Conservation (phyloP, 1,140 invertebrate genomes). For the Plodia interpunctella region DNA sequence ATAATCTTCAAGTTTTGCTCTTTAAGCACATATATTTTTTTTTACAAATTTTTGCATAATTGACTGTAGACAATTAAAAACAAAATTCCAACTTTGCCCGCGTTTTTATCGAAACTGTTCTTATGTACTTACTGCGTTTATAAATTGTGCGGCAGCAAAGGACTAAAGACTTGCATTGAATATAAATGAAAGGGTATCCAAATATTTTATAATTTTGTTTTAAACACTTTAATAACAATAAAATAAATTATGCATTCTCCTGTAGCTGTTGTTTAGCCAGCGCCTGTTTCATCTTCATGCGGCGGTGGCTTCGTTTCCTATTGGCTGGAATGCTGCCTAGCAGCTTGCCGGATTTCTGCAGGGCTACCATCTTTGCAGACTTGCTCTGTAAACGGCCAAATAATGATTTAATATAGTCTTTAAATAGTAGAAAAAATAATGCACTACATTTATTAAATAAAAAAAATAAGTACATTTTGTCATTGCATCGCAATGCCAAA, state of each 20-base stretch:
- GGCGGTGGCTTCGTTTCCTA: slow-evolving; percentile 50
- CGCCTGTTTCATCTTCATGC: slow-evolving; percentile 47
- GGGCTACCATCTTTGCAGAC: slow-evolving; percentile 53
- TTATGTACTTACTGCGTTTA: background rate
- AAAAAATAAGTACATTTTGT: no score
- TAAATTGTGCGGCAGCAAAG: background rate
- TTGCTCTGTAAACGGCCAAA: slow-evolving; percentile 44
- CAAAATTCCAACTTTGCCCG: no score
- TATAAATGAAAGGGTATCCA: no score
- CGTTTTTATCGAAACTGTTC: background rate
- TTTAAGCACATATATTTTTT: no score
- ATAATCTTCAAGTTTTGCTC: no score
- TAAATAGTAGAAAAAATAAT: no score
- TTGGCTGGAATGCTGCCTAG: slow-evolving; percentile 49
- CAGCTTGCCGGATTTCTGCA: slow-evolving; percentile 57
- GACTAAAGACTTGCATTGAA: no score
- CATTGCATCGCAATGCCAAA: no score
- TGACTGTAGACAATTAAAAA: no score
- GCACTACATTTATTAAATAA: no score
- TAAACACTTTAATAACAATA: slow-evolving; percentile 5
- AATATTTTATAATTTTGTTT: background rate
- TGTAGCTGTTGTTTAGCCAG: slow-evolving; percentile 23
- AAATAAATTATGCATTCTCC: background rate
- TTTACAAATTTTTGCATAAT: no score
- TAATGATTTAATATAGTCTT: no score